These are phyloP conservation scores for Thumatha senex DNA, from an alignment of 2,888 invertebrate genomes.

Conservation along the genomic window DNA sequence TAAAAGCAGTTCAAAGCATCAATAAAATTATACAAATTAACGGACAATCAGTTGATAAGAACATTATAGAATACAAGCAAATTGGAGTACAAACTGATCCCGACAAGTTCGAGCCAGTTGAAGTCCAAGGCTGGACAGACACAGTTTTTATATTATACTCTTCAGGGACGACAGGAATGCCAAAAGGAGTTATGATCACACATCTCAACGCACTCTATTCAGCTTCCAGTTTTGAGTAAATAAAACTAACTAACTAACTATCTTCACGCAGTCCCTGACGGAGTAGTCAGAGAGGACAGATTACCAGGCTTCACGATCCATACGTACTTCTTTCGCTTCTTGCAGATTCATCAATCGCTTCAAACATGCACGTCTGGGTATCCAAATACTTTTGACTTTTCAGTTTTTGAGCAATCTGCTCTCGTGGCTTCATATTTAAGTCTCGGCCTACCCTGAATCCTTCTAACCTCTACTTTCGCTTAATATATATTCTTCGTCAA, in stretches of 20 bases:
- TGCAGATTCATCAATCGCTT: no score
- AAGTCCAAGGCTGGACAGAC: conserved; percentile 47
- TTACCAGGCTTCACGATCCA: no score
- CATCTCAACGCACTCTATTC: conserved; percentile 76
- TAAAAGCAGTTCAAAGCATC: conserved; percentile 48
- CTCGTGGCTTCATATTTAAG: no score
- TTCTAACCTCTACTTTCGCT: no score
- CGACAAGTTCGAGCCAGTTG: conserved; percentile 36
- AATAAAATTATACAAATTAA: conserved; percentile 85
- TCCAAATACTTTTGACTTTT: no score
- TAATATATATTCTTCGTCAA: no score
- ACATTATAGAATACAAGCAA: conserved; percentile 33
- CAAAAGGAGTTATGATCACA: conserved; percentile 89
- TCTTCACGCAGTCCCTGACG: no score
- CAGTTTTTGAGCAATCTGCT: no score
- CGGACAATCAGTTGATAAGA: conserved; percentile 64
- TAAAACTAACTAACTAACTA: conserved; percentile 4
- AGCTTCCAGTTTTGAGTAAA: conserved; percentile 76
- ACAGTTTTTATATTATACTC: conserved; percentile 78
- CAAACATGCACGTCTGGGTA: no score
- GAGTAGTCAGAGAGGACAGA: no score
- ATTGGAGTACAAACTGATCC: conserved; percentile 32
- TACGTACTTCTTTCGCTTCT: no score
- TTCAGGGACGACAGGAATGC: conserved; percentile 90
- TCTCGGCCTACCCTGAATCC: no score